These are phyloP conservation scores for Ctenomys sociabilis DNA, from an alignment of 2,113 vertebrate species.

Conservation along the genomic window DNA sequence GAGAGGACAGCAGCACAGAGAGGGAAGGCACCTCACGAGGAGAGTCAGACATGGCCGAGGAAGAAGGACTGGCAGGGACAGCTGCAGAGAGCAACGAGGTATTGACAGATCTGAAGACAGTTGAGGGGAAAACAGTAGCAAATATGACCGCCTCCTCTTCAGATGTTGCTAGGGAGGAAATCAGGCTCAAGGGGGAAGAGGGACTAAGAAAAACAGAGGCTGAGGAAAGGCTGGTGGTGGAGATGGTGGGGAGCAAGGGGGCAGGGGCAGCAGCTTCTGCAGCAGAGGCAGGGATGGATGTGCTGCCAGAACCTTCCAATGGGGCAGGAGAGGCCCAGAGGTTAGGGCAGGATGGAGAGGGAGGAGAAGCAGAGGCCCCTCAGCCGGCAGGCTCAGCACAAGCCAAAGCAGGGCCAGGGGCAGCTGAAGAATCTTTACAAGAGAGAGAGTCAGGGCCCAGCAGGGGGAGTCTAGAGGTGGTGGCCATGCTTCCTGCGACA, in stretches of 20 bases:
- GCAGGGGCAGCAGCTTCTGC: not conserved
- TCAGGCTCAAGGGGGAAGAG: not conserved
- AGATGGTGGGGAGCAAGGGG: accelerated
- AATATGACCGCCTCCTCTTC: not conserved
- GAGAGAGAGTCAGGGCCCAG: not conserved
- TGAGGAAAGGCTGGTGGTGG: not conserved
- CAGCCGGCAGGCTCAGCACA: not conserved
- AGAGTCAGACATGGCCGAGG: not conserved
- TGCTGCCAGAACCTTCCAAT: not conserved
- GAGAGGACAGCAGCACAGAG: accelerated
- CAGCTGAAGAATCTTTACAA: not conserved
- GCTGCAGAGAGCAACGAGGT: not conserved
- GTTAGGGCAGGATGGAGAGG: not conserved
- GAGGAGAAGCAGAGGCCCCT: not conserved
- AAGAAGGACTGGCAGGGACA: not conserved
- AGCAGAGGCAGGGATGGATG: not conserved
- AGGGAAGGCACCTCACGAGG: not conserved
- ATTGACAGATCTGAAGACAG: not conserved
- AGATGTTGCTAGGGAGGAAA: not conserved
- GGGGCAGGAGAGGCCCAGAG: not conserved
- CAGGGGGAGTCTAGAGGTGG: not conserved
- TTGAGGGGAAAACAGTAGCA: not conserved
- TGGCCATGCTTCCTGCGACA: not conserved
- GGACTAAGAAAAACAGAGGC: not conserved
- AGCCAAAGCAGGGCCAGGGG: accelerated